Base-by-base conservation (phyloP, 2,888 invertebrate genomes). In the Sylvicola cinctus region DNA sequence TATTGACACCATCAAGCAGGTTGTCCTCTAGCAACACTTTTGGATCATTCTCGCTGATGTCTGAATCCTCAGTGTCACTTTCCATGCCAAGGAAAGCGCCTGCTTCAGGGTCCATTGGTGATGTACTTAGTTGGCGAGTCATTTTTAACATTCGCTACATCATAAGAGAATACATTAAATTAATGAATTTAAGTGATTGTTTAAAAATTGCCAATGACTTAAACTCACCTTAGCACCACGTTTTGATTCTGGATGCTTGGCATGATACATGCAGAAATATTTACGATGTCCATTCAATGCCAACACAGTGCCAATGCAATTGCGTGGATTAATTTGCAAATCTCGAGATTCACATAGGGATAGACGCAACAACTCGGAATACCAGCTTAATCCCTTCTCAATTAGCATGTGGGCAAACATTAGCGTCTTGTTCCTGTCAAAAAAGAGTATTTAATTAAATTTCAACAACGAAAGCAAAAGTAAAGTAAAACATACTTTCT, bases 211-310 rank as follows among this genome's bases (percentile, higher is more conserved):
- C 27, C 20, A 37, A 32, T 15, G 25, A 25, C 14, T 16, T 32
- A 15, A 6, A 36, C 42, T 42, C 54, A 73, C 74, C 66, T 73
- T 76, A 35, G 70, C 68, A 31, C 73, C 70, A 46, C 69, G 70
- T 42, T 65, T 62, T 38, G 68, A 66, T 60, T 87, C 88, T 2
- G 84, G 83, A 58, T 91, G 90, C 60, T 87, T 91, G 37, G 88
- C 88, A 62, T 98, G 96, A 62, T 93, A 98, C 66, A 98, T 91
- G 57, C 91, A 95, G 64, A 91, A 96, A 65, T 96, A 95, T 61
- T 90, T 88, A 41, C 95, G 69, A 61, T 90, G 87, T 16, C 96
- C 95, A 61, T 96, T 96, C 41, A 98, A 63, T 2, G 93, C 81
- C 31, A 98, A 64, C 38, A 98, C 95, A 4, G 91, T 91, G 35